Base-by-base conservation (phyloP, 2,888 invertebrate genomes). In the Dioctria linearis region DNA sequence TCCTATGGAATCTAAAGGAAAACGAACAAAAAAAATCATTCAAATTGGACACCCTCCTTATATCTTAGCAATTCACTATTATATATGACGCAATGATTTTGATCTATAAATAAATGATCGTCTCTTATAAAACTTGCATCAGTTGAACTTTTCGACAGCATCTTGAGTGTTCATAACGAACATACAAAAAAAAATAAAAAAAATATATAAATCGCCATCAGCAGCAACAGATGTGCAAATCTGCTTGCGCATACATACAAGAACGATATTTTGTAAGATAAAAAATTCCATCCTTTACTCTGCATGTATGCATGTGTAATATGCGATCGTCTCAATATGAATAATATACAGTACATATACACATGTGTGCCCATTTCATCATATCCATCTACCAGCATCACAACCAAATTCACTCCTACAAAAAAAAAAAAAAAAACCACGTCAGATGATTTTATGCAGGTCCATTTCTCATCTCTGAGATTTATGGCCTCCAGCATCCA, bases 381-480 rank as follows among this genome's bases (percentile, higher is more conserved):
- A 25, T 25, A 25, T 25, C 25, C 25, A 25, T 2, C 25, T 25
- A 25, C 25, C 25, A 25, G 25, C 25, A 51, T 9, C 51, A 51
- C 51, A 51, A 11, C 6, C 51, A 51, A 6, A 51, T 6, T 49
- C 8, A 6, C 51, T 49, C 11, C 37, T 4, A 5, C 63, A 25
- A 39, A 63, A 42, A 63, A 63, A 3, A 39, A n/a, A 63, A 39
- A 63, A 40, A 37, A 25, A 42, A 42, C 39, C 13, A 73, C 76
- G 61, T 46, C 76, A 76, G 46, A 76, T 63, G 76, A 76, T 76
- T 63, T 76, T 76, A 63, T 61, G 46, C 59, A 61, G 76, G 76
- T 76, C 76, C 61, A 76, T 76, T 76, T 49, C 46, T 61, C 76
- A 76, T 76, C 61, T 76, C 63, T 63, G 59, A 76, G 76, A 76